Evolutionary conservation across 2,113 vertebrate species (phyloP).

Genomic region (Panthera leo): DNA sequence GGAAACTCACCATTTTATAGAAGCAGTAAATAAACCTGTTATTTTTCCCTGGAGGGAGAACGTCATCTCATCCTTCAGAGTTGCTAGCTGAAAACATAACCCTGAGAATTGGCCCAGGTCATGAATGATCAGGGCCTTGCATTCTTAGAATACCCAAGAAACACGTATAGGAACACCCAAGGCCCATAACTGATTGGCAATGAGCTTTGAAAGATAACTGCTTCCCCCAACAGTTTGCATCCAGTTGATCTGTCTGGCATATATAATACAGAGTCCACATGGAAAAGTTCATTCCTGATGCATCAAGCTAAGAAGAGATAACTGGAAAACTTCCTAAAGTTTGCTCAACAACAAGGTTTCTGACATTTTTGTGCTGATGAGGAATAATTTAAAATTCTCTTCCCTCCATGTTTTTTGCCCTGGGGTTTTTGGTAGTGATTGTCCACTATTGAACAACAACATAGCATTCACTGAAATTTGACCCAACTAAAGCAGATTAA

Average conservation of each 20-base stretch:
- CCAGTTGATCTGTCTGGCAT: not conserved
- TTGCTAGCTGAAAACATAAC: not conserved
- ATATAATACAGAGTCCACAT: not conserved
- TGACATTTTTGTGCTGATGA: not conserved
- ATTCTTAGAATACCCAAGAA: not conserved
- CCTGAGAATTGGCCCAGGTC: not conserved
- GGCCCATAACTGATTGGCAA: not conserved
- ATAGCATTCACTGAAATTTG: not conserved
- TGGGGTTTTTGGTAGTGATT: not conserved
- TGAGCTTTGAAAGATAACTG: not conserved
- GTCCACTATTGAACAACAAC: not conserved
- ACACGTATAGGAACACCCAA: not conserved
- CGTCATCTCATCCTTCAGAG: not conserved
- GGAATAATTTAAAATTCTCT: not conserved
- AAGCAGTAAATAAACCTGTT: not conserved
- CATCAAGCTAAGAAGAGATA: not conserved
- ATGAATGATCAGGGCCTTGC: not conserved
- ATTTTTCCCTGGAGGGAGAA: not conserved
- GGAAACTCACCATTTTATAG: not conserved
- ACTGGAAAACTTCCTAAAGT: not conserved
- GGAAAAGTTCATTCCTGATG: not conserved
- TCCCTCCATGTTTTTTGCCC: not conserved
- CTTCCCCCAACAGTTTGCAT: not conserved
- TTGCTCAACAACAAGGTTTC: not conserved
- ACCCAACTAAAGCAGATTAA: not conserved